Percentiles rank a stretch among this genome's conserved stretches.
These are phyloP conservation scores for Zaprionus vittiger DNA, from an alignment of 1,140 invertebrate species.

Conservation along the genomic window DNA sequence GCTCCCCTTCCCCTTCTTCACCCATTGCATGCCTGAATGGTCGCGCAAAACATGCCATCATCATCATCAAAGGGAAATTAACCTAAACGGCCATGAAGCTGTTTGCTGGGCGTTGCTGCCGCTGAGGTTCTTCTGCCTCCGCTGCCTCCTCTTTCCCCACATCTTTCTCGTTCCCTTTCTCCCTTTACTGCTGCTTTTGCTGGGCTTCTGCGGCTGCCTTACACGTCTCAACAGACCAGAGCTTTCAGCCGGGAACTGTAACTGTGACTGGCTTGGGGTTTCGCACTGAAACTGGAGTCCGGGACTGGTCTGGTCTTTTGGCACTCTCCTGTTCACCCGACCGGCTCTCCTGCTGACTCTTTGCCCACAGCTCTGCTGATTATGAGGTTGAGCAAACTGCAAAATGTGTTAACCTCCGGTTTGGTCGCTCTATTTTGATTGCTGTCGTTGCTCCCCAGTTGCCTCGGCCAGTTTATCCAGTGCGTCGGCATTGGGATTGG, in stretches of 20 bases:
- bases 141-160: background rate
- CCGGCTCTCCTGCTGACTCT: slow-evolving; percentile 10
- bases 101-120: slow-evolving; percentile 53
- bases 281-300: background rate
- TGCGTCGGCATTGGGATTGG: slow-evolving; percentile 25
- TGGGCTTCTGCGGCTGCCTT: slow-evolving; percentile 47
- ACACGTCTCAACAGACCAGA: slow-evolving; percentile 28
- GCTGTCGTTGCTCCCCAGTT: slow-evolving; percentile 2
- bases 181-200: slow-evolving; percentile 18
- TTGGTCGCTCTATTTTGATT: slow-evolving; percentile 45
- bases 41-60: slow-evolving; percentile 79
- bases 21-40: slow-evolving; percentile 76
- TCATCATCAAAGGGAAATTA: slow-evolving; percentile 79
- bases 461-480: slow-evolving; percentile 33
- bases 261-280: slow-evolving; percentile 24
- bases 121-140: slow-evolving; percentile 20
- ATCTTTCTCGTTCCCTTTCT: slow-evolving; percentile 1
- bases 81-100: slow-evolving; percentile 79
- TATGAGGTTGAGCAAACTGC: slow-evolving; percentile 63
- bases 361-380: slow-evolving; percentile 51
- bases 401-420: slow-evolving; percentile 58
- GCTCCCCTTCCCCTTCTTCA: background rate
- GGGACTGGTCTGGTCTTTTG: slow-evolving; percentile 8
- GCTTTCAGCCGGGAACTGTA: slow-evolving; percentile 25
- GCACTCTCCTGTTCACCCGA: background rate